These are phyloP conservation scores for Nomada goodeniana DNA, from an alignment of 2,888 invertebrate species.

Conservation along the genomic window DNA sequence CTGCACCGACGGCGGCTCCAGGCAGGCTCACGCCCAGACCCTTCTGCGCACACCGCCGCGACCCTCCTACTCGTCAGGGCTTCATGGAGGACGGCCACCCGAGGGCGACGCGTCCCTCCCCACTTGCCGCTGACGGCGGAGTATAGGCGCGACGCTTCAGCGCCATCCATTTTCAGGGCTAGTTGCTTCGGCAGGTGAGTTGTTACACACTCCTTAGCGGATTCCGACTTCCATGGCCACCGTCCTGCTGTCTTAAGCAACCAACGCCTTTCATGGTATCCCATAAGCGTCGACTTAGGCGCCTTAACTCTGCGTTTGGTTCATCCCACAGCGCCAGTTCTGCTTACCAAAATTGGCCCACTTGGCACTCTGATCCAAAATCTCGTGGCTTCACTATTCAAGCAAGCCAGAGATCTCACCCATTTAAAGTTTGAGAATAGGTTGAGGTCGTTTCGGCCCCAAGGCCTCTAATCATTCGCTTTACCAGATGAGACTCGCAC, in stretches of 20 bases:
- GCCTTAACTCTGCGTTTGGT: constrained; percentile 82
- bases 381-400: constrained; percentile 75
- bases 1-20: constrained; percentile 81
- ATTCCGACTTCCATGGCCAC: constrained; percentile 91
- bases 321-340: constrained; percentile 93
- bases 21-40: constrained; percentile 83
- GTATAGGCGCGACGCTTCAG: constrained; percentile 78
- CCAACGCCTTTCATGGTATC: constrained; percentile 35
- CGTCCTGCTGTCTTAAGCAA: constrained; percentile 84
- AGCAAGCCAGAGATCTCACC: constrained; percentile 88
- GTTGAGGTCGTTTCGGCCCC: constrained; percentile 89
- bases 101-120: no score
- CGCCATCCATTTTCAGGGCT: constrained; percentile 89
- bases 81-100: constrained; percentile 82
- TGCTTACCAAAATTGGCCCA: constrained; percentile 85
- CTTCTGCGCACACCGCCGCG: constrained; percentile 68
- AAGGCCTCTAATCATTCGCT: constrained; percentile 64
- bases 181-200: constrained; percentile 87
- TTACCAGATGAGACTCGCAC: constrained; percentile 49
- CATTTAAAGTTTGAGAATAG: constrained; percentile 91
- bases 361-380: constrained; percentile 42
- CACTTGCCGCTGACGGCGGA: no score
- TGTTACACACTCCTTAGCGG: constrained; percentile 23
- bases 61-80: constrained; percentile 88
- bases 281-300: constrained; percentile 62